Base-by-base conservation (phyloP, 2,113 vertebrate genomes). In the Scartelaos histophorus region DNA sequence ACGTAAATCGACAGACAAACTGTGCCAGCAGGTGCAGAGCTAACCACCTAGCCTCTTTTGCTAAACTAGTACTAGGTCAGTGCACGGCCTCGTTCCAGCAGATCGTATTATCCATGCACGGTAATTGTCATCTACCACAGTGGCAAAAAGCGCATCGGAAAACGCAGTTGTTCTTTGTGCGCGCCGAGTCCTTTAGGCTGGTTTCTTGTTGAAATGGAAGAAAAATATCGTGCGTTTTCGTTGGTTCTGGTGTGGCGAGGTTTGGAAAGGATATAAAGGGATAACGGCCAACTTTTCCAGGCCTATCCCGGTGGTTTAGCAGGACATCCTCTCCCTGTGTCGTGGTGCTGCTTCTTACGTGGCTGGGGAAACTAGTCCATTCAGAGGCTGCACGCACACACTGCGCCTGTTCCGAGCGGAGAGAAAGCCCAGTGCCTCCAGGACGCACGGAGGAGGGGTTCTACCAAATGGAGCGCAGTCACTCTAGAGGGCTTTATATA, bases 331-430 rank as follows among this genome's bases (percentile, higher is more conserved):
- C 91, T 91, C 90, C 93, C 91, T 91, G 87, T 85, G 87, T 81
- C 82, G 75, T 78, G 84, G 73, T 74, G 90, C 85, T 24, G 25
- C 95, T 94, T 94, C 94, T 94, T 94, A 95, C 95, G 94, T 95
- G 94, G 94, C 95, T 85, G 90, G 93, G 90, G 93, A 92, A 90
- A 90, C 90, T 90, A 88, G 85, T 93, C 90, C 92, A 93, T 91
- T 92, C 91, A 94, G 85, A 79, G 85, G 53, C 80, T 69, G 49
- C 45, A 25, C 21, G 67, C 75, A 68, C 82, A 70, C 85, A 84
- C 87, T 88, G 85, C 83, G 86, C 86, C 89, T 91, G 81, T 70
- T 82, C 88, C 65, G 65, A 66, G 38, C n/a, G 21, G 61, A 19
- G 75, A 69, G 86, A 79, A 81, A 83, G 88, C 89, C 80, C 87